Base-by-base conservation (phyloP, 2,888 invertebrate species). In the Drosophila engyochracea region DNA sequence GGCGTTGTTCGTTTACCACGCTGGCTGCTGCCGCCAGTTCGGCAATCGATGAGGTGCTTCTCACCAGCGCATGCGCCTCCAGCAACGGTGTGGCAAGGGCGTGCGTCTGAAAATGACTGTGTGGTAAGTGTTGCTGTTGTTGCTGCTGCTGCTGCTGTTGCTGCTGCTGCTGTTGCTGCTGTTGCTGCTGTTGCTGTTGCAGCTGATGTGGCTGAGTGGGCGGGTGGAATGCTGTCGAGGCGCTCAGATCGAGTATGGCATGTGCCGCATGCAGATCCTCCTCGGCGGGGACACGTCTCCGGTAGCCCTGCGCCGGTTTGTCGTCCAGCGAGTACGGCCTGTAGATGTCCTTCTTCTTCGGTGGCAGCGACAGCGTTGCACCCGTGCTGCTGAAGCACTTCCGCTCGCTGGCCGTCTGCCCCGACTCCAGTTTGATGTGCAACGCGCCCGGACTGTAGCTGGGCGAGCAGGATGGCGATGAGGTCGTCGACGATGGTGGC, bases 261-360 rank as follows among this genome's bases (percentile, higher is more conserved):
- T 97, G 97, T 4, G 97, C 97, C 25, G 97, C 97, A 85, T 97
- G 97, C 60, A 97, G 94, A 90, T 97, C 97, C 92, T 97, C 97
- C 91, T 97, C 97, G 37, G 96, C 96, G 4, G 96, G 95, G 79
- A 95, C 95, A 61, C 95, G 94, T 28, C 79, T 60, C 25, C 87
- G 77, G 67, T 85, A 89, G 28, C 80, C 89, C 19, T 82, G 89
- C 41, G 79, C 59, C 25, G 95, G 95, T 90, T 95, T 95, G 87
- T 96, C 96, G 75, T 96, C 96, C 79, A 97, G 94, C 78, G 97
- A 97, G 94, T 98, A 98, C 1, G 98, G 98, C 76, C 97, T 95
- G 93, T 97, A 98, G 88, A 98, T 97, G 93, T 98, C 97, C 93
- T 97, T 97, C 93, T 97, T 97, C 93, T 97, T 97, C 4, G 97